Base-by-base conservation (phyloP, 2,797 vertebrate genomes). In the Phalloptychus januarius region DNA sequence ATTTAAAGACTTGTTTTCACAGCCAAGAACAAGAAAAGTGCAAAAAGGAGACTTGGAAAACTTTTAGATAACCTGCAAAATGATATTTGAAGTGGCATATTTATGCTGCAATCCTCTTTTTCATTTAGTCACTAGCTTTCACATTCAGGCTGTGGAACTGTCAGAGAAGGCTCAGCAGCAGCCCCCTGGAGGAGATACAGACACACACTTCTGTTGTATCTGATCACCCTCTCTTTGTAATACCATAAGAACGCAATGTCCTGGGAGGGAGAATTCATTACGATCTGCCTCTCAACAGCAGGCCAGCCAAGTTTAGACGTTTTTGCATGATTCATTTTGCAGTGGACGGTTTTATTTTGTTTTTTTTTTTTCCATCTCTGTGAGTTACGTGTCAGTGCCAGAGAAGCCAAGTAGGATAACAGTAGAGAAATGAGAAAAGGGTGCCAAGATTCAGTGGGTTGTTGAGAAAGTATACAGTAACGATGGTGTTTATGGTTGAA, bases 251-350 rank as follows among this genome's bases (percentile, higher is more conserved):
- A 84, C 86, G 81, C 75, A 80, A 76, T 83, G 86, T 92, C 80
- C 85, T 85, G 71, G 79, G 88, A 91, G 83, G 81, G 75, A 83
- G 82, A 82, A 89, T 91, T 88, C 88, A 88, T 93, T 88, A 91
- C 2, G 33, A 81, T 70, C 86, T 82, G 89, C 87, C 90, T 67
- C 76, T 92, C 91, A 89, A 67, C 86, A 42, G 70, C 83, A 15
- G 77, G 81, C 70, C 82, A 48, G 91, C 90, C 89, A 88, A 91
- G 90, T 92, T 91, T 87, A 90, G 83, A 89, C 85, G 65, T 80
- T 88, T 86, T 85, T 16, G 28, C 80, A 88, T 88, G 90, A 91
- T 84, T 91, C 86, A 85, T 87, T 87, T 85, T 88, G 44, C 72
- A 80, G 77, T 79, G 79, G 74, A 67, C 72, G 73, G 50, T 65